Evolutionary conservation across 2,113 vertebrate genomes (phyloP).

Genomic region (Arvicanthis niloticus): DNA sequence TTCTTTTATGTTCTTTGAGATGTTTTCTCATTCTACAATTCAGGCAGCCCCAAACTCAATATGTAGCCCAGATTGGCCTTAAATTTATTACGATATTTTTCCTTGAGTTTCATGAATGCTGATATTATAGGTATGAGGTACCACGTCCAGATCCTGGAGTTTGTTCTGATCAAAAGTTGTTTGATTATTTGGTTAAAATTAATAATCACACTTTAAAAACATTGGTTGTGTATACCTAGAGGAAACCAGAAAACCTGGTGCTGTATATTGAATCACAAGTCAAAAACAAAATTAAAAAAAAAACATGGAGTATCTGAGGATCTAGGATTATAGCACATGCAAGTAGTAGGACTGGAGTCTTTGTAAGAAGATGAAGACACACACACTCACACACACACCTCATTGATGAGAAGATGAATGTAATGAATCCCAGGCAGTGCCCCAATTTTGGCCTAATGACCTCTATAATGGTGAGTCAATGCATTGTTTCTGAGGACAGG

Average conservation of each 20-base stretch:
- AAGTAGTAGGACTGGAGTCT: background rate
- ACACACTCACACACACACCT: background rate
- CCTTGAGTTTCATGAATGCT: background rate
- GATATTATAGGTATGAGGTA: background rate
- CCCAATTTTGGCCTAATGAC: background rate
- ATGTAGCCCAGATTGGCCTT: background rate
- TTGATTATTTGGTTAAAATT: background rate
- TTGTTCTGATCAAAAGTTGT: background rate
- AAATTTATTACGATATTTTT: background rate
- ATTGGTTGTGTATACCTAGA: background rate
- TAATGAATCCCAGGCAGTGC: background rate
- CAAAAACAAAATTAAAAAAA: too few relatives aligned
- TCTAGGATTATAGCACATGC: background rate
- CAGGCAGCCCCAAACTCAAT: background rate
- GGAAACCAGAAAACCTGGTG: background rate
- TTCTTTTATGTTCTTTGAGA: background rate
- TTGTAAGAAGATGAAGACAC: background rate
- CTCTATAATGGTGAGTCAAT: background rate
- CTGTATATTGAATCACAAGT: background rate
- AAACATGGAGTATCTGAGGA: background rate
- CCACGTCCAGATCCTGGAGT: background rate
- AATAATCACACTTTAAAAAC: background rate
- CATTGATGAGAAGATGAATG: background rate
- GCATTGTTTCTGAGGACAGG: background rate
- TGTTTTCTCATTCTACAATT: background rate